Base-by-base conservation (phyloP, 2,888 invertebrate species). In the Drosophila kuntzei region DNA sequence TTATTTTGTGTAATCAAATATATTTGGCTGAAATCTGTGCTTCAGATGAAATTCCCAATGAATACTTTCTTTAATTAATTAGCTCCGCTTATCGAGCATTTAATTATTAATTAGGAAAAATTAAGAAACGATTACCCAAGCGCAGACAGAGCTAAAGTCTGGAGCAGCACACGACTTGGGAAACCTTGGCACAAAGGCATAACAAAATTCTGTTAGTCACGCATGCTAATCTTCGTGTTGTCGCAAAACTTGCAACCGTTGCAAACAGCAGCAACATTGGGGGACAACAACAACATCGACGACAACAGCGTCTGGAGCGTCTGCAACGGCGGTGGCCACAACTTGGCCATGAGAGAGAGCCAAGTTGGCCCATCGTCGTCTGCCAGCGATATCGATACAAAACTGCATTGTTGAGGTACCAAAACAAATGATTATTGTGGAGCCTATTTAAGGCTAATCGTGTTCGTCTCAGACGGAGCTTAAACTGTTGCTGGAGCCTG, bases 81-180 rank as follows among this genome's bases (percentile, higher is more conserved):
- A 86, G 76, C 84, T 74, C n/a, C 64, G 78, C 81, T 91, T 90
- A 90, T 89, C 77, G 75, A 58, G 80, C 83, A 86, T 87, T 88
- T 76, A 90, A 90, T 90, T 91, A 91, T 91, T 91, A 91, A 91
- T 91, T 91, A 90, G 87, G 61, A 79, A 79, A 90, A 90, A 90
- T 90, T 91, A 91, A 91, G 87, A 87, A 90, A 87, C 90, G 86
- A 91, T 90, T 90, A 89, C 83, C 71, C 71, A 62, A 71, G 78
- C 76, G 67, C 55, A 55, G 74, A 67, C 69, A 62, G 66, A 50
- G 47, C 14, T 11, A 3, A 12, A 22, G 43, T 25, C 43, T 16
- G 27, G 25, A 29, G n/a, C 55, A 67, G 71, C 71, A 81, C 84
- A 84, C 85, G 80, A 85, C 67, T 78, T 76, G 71, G 41, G 20